Evolutionary conservation across 2,888 invertebrate species (phyloP), one percentile per base, ranked within the genome.

Genomic region (Vandiemenella viatica): DNA sequence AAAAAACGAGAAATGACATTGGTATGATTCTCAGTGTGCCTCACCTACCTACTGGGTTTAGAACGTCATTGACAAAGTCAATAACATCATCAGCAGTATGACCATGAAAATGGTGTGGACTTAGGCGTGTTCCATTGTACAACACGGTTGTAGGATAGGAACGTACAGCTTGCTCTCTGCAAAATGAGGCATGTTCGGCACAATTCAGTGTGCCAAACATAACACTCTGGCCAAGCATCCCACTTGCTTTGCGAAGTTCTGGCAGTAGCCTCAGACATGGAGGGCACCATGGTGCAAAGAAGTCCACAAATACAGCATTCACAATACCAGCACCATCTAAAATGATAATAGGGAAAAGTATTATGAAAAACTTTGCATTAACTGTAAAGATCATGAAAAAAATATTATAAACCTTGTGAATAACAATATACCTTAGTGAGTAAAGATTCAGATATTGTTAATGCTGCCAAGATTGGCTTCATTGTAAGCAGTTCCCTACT

Each of bases 201-300:
- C 82, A 83, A 61, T 83, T 82, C 1, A 83, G 72, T 0, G 79
- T 78, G 22, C 80, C 81, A 65, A 83, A 72, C 46, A 65, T 63
- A 10, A 72, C 65, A 17, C 66, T 62, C 4, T 68, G 61, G 65
- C 75, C 62, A 53, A 72, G 70, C 55, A 67, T 61, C 40, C 68
- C 62, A 47, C 80, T 77, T 15, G 80, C 76, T 62, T 76, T 76
- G 8, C 82, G 69, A 51, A 81, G 67, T 66, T 82, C 80, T 13
- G 80, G 80, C 50, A 83, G 66, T 54, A 83, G 66, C 50, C 72
- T 69, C 65, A 79, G 72, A 59, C 84, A 85, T 1, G 83, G 83
- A 5, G 83, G 83, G 63, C 84, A 85, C 80, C 82, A 83, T 58
- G 83, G 83, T 1, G 83, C 80, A 63, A 79, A 83, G 72, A 83